A percentile compares a stretch with the other conserved stretches of the same genome.
phyloP scores from a whole-genome alignment of 2,888 invertebrate species.

The Plebejus anna region DNA sequence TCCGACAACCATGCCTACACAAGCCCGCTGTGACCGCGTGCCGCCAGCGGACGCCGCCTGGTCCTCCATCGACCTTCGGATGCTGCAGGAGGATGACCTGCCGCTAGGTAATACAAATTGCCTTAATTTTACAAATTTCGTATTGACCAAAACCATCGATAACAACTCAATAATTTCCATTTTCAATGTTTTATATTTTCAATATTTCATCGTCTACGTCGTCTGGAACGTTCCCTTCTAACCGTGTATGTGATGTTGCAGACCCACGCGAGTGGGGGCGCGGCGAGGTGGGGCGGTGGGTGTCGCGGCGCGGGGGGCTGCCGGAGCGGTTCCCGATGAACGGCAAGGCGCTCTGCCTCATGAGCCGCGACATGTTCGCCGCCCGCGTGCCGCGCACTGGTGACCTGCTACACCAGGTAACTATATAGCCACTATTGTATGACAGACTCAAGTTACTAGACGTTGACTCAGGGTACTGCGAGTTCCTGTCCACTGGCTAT shows the following conservation, averaged over 20 bases:
- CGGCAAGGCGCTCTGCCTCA: conserved; percentile 88
- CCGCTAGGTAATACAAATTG: conserved; percentile 54
- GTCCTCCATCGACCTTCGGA: conserved; percentile 55
- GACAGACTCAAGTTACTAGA: too few species aligned
- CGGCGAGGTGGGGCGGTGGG: conserved; percentile 85
- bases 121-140: not conserved
- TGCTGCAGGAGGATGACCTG: conserved; percentile 61
- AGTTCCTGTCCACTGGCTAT: too few species aligned
- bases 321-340: conserved; percentile 88
- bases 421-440: conserved; percentile 14
- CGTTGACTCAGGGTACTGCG: too few species aligned
- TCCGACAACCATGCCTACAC: conserved; percentile 54
- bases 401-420: conserved; percentile 83
- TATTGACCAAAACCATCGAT: not conserved
- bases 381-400: conserved; percentile 85
- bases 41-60: conserved; percentile 59
- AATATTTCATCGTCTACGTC: too few species aligned
- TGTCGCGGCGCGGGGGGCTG: conserved; percentile 78
- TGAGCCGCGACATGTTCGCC: conserved; percentile 88
- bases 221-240: too few species aligned
- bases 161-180: too few species aligned
- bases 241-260: conserved; percentile 40
- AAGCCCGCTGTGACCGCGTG: conserved; percentile 63
- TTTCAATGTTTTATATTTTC: too few species aligned
- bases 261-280: conserved; percentile 87